Base-by-base conservation (phyloP, 2,113 vertebrate species). In the Elephantulus edwardii region DNA sequence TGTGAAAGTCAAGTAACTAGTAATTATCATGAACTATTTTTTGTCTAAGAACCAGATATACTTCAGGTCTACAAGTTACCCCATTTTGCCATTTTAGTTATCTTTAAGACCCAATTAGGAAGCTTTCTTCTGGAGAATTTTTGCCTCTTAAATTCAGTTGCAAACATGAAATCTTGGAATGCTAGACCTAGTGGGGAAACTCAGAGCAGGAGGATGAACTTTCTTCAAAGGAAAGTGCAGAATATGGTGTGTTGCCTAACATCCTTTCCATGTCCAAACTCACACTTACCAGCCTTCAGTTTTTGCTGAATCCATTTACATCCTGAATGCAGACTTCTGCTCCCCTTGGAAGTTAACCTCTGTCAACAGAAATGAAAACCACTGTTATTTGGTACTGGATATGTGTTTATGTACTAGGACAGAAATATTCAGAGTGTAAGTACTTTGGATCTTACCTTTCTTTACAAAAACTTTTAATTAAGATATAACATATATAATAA, bases 361-460 rank as follows among this genome's bases (percentile, higher is more conserved):
- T n/a, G n/a, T n/a, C n/a, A n/a, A n/a, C 62, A 72, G 86, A 83
- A 89, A 70, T 62, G 7, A 82, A n/a, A 46, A 81, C 8, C 33
- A 80, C 8, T 83, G 42, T 76, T 14, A 9, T 93, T 77, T 81
- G 44, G 64, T 70, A 62, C 16, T 10, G 28, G 58, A 62, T 62
- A 62, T 88, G 82, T 58, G 3, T 66, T 80, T 85, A 48, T 58
- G 24, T 76, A 80, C 24, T 33, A 66, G 33, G 86, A 94, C 19
- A 83, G 56, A 93, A 91, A 79, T 64, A 75, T 35, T 8, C 81
- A 77, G 40, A 78, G 14, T 20, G 54, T 91, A 62, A 56, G 28
- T 72, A 58, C 26, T 66, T 83, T 76, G 38, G 76, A 60, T 82
- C 42, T 88, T 94, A 60, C 20, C 3, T 76, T 84, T 72, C 11